Base-by-base conservation (phyloP, 2,888 invertebrate genomes). In the Pseudolycoriella hygida region DNA sequence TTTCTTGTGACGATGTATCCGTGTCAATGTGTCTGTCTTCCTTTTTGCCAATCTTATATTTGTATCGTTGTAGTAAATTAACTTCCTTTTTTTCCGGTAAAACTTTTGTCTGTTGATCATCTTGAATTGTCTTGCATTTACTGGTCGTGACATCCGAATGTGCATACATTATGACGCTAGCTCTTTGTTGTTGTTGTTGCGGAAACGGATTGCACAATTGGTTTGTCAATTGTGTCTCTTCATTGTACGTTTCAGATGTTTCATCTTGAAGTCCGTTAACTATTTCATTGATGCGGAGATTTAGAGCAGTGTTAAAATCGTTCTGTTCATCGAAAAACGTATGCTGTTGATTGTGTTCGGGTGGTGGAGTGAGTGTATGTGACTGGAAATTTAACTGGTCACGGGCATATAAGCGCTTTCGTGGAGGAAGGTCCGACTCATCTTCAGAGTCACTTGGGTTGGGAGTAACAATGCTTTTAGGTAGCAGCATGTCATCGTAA, bases 361-460 rank as follows among this genome's bases (percentile, higher is more conserved):
- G 54, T 44, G 53, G 53, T 31, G 51, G 51, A 40, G 52, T 52
- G 31, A 49, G 41, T 39, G 39, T 17, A 6, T 10, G 3, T 34
- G 34, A 34, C 15, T 14, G n/a, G 34, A 43, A 34, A 30, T 19
- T 43, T 3, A 45, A 39, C 37, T 50, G 47, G 59, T 71, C 72
- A 55, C 74, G 66, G 37, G 64, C 55, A 50, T 60, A 61, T 20
- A 54, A 54, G 52, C 63, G 56, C 60, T 73, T 72, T 48, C 62
- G 60, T 17, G 68, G 65, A 20, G 69, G 68, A 55, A 66, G 49
- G 60, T 73, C 74, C 53, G 74, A 72, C 62, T 85, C 77, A 53
- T 79, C 71, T 67, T 88, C 88, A 0, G 84, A 83, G 61, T 89
- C 88, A 1, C 87, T 87, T 17, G 85, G 82, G 61, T 87, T 85